Evolutionary conservation across 1,140 invertebrate species (phyloP).

Genomic region (Belonocnema kinseyi): DNA sequence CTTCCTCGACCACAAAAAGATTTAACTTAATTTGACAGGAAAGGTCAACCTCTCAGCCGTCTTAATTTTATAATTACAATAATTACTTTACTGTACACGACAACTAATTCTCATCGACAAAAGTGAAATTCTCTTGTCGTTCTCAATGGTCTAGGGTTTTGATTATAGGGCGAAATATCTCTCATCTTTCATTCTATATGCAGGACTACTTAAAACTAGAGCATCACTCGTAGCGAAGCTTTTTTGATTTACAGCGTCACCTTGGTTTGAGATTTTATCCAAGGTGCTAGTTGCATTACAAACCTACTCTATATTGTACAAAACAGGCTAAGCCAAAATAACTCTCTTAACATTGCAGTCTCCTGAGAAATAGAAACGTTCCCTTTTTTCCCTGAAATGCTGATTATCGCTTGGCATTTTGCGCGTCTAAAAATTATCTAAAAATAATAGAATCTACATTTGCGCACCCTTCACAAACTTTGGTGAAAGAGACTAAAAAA

Average conservation of each 20-base stretch:
- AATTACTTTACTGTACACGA: slow-evolving; percentile 9
- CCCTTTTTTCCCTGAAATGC: not conserved
- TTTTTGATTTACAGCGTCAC: not conserved
- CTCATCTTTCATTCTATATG: slow-evolving; percentile 1
- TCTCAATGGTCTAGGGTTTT: slow-evolving; percentile 10
- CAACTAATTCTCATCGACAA: not conserved
- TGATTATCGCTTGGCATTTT: not conserved
- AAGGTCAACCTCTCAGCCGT: not conserved
- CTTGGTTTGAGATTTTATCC: too few species aligned
- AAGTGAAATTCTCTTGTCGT: not conserved
- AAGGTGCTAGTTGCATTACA: not conserved
- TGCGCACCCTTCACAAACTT: not conserved
- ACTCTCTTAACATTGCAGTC: slow-evolving; percentile 9
- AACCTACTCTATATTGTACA: slow-evolving; percentile 10
- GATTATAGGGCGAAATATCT: not conserved
- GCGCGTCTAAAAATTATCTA: slow-evolving; percentile 1
- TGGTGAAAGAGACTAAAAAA: not conserved
- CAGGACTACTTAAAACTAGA: slow-evolving; percentile 17
- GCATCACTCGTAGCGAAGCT: not conserved
- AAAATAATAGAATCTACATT: not conserved
- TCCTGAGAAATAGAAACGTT: slow-evolving; percentile 3
- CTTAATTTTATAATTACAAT: slow-evolving; percentile 30
- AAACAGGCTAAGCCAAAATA: not conserved
- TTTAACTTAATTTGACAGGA: not conserved
- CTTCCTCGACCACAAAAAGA: not conserved